Conservation (phyloP, 2,113 vertebrate genomes). For the Tamias sibiricus region DNA sequence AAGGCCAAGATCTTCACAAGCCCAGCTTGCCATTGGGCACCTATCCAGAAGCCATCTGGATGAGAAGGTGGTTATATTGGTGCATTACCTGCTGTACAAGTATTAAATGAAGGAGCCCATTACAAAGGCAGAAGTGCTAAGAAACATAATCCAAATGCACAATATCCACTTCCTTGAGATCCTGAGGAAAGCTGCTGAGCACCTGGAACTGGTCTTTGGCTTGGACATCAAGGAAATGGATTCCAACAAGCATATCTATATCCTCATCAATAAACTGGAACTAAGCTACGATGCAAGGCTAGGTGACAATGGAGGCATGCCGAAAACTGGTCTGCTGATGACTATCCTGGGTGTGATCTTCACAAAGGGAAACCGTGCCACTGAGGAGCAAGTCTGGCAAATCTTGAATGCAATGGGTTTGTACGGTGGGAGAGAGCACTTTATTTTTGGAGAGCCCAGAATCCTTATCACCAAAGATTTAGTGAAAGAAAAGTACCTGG, state of each 20-base stretch:
- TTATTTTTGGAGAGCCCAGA: neutral
- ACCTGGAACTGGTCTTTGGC: constrained; percentile 52
- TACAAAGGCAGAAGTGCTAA: constrained; percentile 6
- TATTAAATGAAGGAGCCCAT: constrained; percentile 44
- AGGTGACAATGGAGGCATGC: neutral
- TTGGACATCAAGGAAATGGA: constrained; percentile 47
- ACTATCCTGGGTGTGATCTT: constrained; percentile 38
- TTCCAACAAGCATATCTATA: neutral
- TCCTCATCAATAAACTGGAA: constrained; percentile 15
- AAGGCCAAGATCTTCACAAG: neutral
- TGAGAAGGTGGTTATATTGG: neutral
- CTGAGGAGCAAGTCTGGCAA: neutral
- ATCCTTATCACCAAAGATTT: neutral
- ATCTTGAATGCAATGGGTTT: neutral
- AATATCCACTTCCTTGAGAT: neutral
- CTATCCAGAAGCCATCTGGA: neutral
- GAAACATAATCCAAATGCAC: neutral
- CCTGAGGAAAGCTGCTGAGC: neutral
- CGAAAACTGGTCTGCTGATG: constrained; percentile 36
- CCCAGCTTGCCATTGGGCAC: neutral
- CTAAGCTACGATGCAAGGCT: neutral
- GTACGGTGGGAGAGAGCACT: neutral
- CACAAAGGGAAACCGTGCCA: neutral
- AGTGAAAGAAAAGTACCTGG: neutral
- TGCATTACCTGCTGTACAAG: constrained; percentile 30